phyloP scores from a whole-genome alignment of 2,888 invertebrate species.

The Cenopis cana region DNA sequence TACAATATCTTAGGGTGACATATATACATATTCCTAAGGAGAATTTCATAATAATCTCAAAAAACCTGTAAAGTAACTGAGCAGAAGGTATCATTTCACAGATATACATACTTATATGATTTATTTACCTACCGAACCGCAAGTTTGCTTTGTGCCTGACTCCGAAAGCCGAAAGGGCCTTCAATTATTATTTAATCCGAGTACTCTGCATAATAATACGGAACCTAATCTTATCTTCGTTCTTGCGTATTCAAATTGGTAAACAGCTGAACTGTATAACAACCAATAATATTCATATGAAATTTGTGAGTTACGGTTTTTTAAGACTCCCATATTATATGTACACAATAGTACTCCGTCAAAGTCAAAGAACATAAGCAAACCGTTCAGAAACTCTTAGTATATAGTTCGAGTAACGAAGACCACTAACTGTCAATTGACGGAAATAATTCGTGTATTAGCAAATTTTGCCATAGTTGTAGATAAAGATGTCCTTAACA shows the following conservation, averaged over 20 bases:
- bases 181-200: constrained; percentile 38
- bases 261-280: too few species aligned
- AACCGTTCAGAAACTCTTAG: background rate
- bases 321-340: too few species aligned
- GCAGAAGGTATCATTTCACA: constrained; percentile 51
- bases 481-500: too few species aligned
- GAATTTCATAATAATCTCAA: background rate
- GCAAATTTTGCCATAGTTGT: too few species aligned
- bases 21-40: too few species aligned
- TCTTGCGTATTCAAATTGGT: background rate
- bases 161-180: constrained; percentile 41
- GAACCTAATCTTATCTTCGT: constrained; percentile 2
- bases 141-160: constrained; percentile 49
- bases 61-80: background rate
- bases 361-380: background rate
- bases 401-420: too few species aligned
- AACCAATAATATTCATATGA: background rate
- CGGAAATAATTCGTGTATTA: too few species aligned
- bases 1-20: too few species aligned
- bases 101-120: constrained; percentile 47
- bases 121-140: constrained; percentile 51
- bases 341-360: too few species aligned
- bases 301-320: background rate
- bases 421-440: too few species aligned
- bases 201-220: constrained; percentile 25